These are phyloP conservation scores for Dryobotodes eremita DNA, from an alignment of 2,888 invertebrate species.

Conservation along the genomic window DNA sequence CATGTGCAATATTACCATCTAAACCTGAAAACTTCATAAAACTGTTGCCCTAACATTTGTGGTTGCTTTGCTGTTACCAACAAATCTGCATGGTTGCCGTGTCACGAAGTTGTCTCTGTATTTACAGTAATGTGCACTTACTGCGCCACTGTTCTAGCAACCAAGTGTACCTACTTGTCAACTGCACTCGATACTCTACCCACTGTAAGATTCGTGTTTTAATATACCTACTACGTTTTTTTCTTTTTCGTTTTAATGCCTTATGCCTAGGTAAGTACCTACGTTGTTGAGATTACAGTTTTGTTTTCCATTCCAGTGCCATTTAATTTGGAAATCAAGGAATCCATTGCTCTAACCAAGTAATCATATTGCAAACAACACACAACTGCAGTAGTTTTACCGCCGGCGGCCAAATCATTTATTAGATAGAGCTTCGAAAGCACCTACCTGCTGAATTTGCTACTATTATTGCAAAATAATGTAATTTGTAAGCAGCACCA, in stretches of 20 bases:
- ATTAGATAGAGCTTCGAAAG: not conserved
- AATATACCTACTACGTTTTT: not conserved
- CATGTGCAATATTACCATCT: not conserved
- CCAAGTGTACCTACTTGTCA: constrained; percentile 16
- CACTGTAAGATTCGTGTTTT: not conserved
- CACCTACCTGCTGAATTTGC: not conserved
- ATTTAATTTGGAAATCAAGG: not conserved
- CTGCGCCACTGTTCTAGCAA: constrained; percentile 1
- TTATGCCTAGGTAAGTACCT: not conserved
- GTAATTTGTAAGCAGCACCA: not conserved
- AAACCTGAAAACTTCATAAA: not conserved
- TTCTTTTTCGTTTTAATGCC: not conserved
- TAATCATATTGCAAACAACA: not conserved
- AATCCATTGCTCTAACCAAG: not conserved
- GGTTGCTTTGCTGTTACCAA: not conserved
- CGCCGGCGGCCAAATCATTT: not conserved
- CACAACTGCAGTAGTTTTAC: not conserved
- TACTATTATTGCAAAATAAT: not conserved
- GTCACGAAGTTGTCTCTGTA: not conserved
- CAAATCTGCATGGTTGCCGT: constrained; percentile 26
- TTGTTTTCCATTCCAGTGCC: not conserved
- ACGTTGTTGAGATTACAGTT: not conserved
- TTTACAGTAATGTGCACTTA: constrained; percentile 23
- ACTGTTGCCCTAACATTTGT: not conserved
- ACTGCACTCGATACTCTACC: constrained; percentile 6